phyloP scores from a whole-genome alignment of 2,888 invertebrate species.

The Diaperis boleti region DNA sequence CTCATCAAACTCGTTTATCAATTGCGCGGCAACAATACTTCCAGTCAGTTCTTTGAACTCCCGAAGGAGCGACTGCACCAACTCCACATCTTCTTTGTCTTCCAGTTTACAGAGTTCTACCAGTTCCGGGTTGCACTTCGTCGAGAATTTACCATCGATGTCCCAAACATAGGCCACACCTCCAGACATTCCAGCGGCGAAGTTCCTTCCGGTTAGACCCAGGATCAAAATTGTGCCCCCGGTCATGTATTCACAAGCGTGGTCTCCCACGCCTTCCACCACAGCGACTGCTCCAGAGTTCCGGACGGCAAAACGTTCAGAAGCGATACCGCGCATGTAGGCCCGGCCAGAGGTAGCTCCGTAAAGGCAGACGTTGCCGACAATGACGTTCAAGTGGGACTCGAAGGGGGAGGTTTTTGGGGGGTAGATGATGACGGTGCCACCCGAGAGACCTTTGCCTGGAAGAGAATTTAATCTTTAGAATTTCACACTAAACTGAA shows the following conservation, averaged over 20 bases:
- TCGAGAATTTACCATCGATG: slow-evolving; percentile 84
- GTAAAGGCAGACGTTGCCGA: slow-evolving; percentile 97
- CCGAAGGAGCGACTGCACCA: slow-evolving; percentile 80
- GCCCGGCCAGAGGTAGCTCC: slow-evolving; percentile 96
- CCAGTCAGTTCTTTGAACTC: slow-evolving; percentile 92
- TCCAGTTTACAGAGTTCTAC: slow-evolving; percentile 92
- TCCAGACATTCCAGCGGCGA: slow-evolving; percentile 99
- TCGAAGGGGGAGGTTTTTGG: slow-evolving; percentile 87
- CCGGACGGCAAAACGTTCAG: slow-evolving; percentile 97
- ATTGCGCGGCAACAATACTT: slow-evolving; percentile 79
- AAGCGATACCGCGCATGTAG: slow-evolving; percentile 91
- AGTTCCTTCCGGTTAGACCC: slow-evolving; percentile 94
- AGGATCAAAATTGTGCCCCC: slow-evolving; percentile 92
- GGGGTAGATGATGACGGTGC: slow-evolving; percentile 92
- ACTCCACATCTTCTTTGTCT: slow-evolving; percentile 79
- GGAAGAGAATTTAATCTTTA: slow-evolving; percentile 46
- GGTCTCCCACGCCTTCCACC: slow-evolving; percentile 98
- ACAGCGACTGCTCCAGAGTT: slow-evolving; percentile 97
- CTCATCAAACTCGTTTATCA: slow-evolving; percentile 84
- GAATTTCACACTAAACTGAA: too few species aligned
- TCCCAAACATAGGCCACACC: slow-evolving; percentile 94
- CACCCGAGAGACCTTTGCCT: slow-evolving; percentile 92
- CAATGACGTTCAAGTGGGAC: slow-evolving; percentile 95
- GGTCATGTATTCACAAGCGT: slow-evolving; percentile 99
- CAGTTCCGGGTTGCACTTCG: slow-evolving; percentile 94